Evolutionary conservation across 1,140 invertebrate species (phyloP), one percentile per base, ranked within the genome.

Genomic region (Venturia canescens): DNA sequence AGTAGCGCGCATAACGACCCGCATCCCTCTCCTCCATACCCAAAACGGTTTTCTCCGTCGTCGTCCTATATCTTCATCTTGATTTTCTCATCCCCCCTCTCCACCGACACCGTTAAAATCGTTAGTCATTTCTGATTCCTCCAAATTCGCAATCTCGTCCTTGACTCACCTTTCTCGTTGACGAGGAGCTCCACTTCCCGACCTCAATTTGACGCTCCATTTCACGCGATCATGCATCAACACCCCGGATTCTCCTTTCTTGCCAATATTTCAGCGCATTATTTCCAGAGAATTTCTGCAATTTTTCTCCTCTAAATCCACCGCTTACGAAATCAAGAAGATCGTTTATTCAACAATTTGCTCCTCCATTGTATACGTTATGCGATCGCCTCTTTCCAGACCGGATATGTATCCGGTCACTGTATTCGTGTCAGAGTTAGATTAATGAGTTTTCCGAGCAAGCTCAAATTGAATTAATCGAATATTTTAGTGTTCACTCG

Each of bases 121-220:
- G 18, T 23, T n/a, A 57, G 53, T 57, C 18, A 57, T 57, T 23
- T 57, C 53, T 57, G 53, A 57, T 57, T 57, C 53, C 53, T 57
- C 21, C 53, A 23, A 57, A 23, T 57, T 57, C 53, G 15, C 53
- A 57, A 23, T 57, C 53, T 23, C 53, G 21, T 57, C 21, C 53
- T 57, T 18, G 9, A 57, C 53, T 21, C 21, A 11, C 18, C 38
- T n/a, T 13, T 57, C 53, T 57, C 53, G 21, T 23, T 23, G 53
- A 57, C 53, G 21, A n/a, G n/a, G n/a, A n/a, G 53, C 4, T 57
- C 21, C 16, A 57, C 53, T n/a, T 1, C 38, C 38, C 21, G 53
- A 23, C 53, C 53, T 23, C 53, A 57, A 57, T n/a, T 57, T 57
- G 5, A 57, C 53, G 53, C 53, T 57, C 53, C 18, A 57, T 57